Conservation (phyloP, 2,888 invertebrate genomes). For the Limnephilus marmoratus region DNA sequence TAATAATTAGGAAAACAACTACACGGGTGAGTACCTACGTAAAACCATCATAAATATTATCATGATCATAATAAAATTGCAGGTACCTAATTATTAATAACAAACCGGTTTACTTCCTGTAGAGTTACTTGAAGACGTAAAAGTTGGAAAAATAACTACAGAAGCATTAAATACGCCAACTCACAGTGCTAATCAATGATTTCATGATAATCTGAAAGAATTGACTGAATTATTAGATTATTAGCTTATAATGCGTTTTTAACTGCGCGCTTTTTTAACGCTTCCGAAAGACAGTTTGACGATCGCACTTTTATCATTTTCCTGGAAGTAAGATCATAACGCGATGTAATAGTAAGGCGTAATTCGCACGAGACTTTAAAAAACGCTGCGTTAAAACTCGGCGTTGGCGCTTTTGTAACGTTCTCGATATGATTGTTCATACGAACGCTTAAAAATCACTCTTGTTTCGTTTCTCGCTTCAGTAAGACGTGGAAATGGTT, state of each 20-base stretch:
- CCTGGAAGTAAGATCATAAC: too few relatives aligned
- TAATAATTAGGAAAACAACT: neutral
- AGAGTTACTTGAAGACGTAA: neutral
- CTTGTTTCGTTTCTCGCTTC: too few relatives aligned
- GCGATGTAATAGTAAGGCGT: too few relatives aligned
- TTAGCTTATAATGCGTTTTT: neutral
- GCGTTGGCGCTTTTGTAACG: too few relatives aligned
- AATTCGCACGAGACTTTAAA: too few relatives aligned
- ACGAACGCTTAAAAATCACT: too few relatives aligned
- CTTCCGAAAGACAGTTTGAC: too few relatives aligned
- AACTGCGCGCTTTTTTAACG: too few relatives aligned
- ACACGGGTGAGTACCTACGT: neutral
- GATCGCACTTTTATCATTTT: too few relatives aligned
- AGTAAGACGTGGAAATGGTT: too few relatives aligned
- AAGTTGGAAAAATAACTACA: neutral
- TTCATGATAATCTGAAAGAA: neutral
- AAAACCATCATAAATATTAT: neutral
- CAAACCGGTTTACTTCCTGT: conserved; percentile 12
- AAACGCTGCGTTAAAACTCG: too few relatives aligned
- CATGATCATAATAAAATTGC: neutral
- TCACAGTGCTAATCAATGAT: neutral
- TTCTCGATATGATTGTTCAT: too few relatives aligned
- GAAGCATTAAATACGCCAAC: neutral
- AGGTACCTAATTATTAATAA: conserved; percentile 4
- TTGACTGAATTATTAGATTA: neutral